Base-by-base conservation (phyloP, 1,140 invertebrate species). In the Pogonus chalceus region DNA sequence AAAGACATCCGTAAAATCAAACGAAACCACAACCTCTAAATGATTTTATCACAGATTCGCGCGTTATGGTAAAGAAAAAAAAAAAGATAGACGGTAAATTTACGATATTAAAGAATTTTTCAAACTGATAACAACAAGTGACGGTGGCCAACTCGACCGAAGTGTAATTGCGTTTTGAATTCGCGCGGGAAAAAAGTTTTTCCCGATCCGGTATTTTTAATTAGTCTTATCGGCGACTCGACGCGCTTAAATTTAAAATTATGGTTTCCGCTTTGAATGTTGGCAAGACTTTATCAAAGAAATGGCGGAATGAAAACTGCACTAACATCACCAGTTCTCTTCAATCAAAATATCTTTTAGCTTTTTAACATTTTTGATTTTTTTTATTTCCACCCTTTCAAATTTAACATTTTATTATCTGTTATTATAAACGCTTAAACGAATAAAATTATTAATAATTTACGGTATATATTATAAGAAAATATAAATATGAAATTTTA, bases 231-330 rank as follows among this genome's bases (percentile, higher is more conserved):
- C 37, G 37, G 37, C 4, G 9, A 12, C 37, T 18, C 18, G 7
- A 4, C 18, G 3, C 37, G 37, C 37, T 43, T 12, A 43, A 43
- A 43, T 43, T 43, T 43, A 43, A 43, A 43, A 43, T 43, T 43
- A 43, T 43, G 7, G 37, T 43, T 43, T 43, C 37, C 37, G 37
- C 18, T 43, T 43, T 43, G 26, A 31, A 31, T 31, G 37, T 43
- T 43, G 37, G 9, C 37, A 9, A 9, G 37, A 18, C 37, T 18
- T 43, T 43, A 43, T 43, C 37, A 43, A 43, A 43, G 9, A 43
- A 43, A 43, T 43, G 9, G 18, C 37, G 37, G 18, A 43, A 31
- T 31, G 4, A 31, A 4, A 31, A 14, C 14, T 31, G 14, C 26
- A 14, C n/a, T n/a, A n/a, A n/a, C n/a, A n/a, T n/a, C n/a, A n/a